Percentiles rank a stretch among this genome's conserved stretches.
Conservation (phyloP, 2,888 invertebrate genomes). For the Nebria brevicollis region DNA sequence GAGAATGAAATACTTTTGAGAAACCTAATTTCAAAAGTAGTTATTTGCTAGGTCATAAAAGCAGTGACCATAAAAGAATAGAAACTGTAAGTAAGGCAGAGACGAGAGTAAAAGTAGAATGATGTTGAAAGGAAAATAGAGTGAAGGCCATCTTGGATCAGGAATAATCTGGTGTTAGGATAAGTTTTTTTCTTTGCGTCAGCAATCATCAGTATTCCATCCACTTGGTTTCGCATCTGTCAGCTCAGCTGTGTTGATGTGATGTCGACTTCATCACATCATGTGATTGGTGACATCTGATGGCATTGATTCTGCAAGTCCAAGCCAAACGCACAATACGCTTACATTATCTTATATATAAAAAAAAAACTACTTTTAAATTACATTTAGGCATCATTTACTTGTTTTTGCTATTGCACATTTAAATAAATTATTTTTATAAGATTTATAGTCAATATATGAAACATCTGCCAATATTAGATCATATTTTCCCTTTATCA, state of each 20-base stretch:
- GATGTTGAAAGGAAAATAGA: neutral
- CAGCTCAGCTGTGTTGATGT: neutral
- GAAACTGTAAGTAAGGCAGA: neutral
- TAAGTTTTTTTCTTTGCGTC: slow-evolving; percentile 15
- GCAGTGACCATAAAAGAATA: neutral
- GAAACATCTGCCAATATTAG: no score
- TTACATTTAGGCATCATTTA: no score
- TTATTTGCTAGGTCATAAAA: neutral
- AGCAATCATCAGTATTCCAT: slow-evolving; percentile 32
- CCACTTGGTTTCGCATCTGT: slow-evolving; percentile 17
- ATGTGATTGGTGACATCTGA: slow-evolving; percentile 40
- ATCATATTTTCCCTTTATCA: no score
- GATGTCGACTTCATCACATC: slow-evolving; percentile 33
- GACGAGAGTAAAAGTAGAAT: neutral
- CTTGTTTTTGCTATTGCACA: no score
- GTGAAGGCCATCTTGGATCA: neutral
- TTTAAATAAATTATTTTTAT: no score
- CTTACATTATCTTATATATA: no score
- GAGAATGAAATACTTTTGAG: neutral
- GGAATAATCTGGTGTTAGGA: slow-evolving; percentile 1
- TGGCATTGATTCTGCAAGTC: slow-evolving; percentile 16
- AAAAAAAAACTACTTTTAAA: no score
- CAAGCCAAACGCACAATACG: no score
- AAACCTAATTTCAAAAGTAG: neutral
- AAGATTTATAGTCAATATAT: no score